Evolutionary conservation across 2,113 vertebrate genomes (phyloP).

Genomic region (Chloropsis hardwickii): DNA sequence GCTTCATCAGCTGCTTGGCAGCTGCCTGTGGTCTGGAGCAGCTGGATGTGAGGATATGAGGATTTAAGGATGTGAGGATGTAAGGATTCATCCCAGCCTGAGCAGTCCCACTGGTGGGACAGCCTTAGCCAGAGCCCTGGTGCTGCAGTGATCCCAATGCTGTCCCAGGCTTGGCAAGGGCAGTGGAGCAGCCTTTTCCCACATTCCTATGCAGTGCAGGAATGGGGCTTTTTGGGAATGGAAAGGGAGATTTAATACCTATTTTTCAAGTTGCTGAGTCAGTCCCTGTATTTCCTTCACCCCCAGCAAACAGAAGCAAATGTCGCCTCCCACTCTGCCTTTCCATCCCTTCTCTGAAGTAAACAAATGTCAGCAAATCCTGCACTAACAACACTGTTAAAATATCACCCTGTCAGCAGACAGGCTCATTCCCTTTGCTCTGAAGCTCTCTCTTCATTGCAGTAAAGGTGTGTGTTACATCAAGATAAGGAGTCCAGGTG

Average conservation of each 20-base stretch:
- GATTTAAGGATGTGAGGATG: neutral
- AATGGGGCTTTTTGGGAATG: neutral
- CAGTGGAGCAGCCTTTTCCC: neutral
- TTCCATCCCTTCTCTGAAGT: neutral
- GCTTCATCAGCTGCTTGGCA: neutral
- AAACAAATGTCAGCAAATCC: slow-evolving; percentile 54
- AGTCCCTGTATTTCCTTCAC: neutral
- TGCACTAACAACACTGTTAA: neutral
- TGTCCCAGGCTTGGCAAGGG: neutral
- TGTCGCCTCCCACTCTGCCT: neutral
- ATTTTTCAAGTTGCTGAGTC: neutral
- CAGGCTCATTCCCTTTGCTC: neutral
- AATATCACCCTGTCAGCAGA: slow-evolving; percentile 22
- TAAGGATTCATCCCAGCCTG: neutral
- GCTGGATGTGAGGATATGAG: neutral
- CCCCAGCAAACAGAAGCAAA: neutral
- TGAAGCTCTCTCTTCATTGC: neutral
- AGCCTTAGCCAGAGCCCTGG: neutral
- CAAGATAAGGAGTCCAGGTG: neutral
- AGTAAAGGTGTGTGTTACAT: neutral
- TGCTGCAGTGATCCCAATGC: neutral
- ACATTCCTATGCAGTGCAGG: neutral
- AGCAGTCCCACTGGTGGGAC: neutral
- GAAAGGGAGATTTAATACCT: neutral
- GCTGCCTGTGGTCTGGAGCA: neutral